phyloP scores from a whole-genome alignment of 2,888 invertebrate species.

The Penaeus monodon region DNA sequence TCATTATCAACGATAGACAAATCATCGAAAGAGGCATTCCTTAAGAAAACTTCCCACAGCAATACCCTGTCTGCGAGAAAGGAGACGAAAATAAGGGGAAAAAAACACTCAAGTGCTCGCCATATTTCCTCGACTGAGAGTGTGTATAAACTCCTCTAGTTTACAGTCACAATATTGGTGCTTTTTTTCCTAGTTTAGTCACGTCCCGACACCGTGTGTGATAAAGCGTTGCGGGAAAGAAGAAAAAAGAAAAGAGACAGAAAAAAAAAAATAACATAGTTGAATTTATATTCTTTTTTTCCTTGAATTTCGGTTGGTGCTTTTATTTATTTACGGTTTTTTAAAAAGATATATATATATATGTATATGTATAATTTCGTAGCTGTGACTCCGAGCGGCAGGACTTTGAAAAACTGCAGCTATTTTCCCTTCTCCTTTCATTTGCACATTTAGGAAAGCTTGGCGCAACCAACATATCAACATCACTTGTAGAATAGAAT shows the following conservation, averaged over 20 bases:
- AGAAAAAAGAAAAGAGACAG: too few relatives aligned
- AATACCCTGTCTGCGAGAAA: too few relatives aligned
- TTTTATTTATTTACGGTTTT: constrained; percentile 27
- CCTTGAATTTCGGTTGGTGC: constrained; percentile 19
- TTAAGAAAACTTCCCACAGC: too few relatives aligned
- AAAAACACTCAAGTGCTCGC: too few relatives aligned
- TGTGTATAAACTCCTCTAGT: too few relatives aligned
- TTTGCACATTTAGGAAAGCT: constrained; percentile 27
- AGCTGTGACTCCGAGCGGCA: neutral
- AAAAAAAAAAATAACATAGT: neutral
- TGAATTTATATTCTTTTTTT: constrained; percentile 13
- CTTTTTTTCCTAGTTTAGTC: constrained; percentile 48
- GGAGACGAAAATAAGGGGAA: too few relatives aligned
- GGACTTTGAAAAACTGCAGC: neutral
- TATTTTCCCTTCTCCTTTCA: neutral
- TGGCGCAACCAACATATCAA: constrained; percentile 63
- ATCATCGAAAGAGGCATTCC: too few relatives aligned
- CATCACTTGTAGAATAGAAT: constrained; percentile 42
- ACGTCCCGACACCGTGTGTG: constrained; percentile 22
- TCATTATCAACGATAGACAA: too few relatives aligned
- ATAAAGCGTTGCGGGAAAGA: constrained; percentile 10
- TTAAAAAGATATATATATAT: neutral
- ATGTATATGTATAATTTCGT: constrained; percentile 4
- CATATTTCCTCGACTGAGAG: too few relatives aligned
- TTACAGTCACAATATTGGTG: constrained; percentile 54